Evolutionary conservation across 2,113 vertebrate species (phyloP).

Genomic region (Rhagologus leucostigma): DNA sequence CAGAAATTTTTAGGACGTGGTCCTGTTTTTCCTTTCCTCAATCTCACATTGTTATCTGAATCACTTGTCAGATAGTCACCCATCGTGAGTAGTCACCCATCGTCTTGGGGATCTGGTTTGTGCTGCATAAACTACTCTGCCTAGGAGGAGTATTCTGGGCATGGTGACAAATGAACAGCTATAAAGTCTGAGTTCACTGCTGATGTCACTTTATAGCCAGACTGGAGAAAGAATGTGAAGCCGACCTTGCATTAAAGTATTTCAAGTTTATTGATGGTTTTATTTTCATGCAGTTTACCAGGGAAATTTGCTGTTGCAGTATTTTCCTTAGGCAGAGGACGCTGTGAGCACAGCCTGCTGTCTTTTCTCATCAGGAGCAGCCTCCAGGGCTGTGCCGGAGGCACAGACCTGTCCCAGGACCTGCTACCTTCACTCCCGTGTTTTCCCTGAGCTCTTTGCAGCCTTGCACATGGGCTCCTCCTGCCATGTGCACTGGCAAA

Average conservation of each 20-base stretch:
- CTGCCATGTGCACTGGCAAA: not conserved
- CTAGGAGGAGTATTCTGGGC: not conserved
- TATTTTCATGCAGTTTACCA: not conserved
- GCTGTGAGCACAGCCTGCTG: not conserved
- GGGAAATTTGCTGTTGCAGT: not conserved
- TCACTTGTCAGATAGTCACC: not conserved
- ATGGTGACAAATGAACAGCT: not conserved
- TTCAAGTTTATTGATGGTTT: not conserved
- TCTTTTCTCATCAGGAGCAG: not conserved
- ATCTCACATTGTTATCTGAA: not conserved
- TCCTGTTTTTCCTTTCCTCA: not conserved
- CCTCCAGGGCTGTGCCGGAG: not conserved
- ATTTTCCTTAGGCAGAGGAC: not conserved
- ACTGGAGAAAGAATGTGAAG: not conserved
- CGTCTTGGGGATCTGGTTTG: not conserved
- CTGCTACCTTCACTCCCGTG: not conserved
- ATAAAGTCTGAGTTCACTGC: not conserved
- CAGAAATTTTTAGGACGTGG: not conserved
- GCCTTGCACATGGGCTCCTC: not conserved
- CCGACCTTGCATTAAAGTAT: not conserved
- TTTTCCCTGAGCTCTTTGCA: not conserved
- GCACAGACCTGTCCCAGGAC: not conserved
- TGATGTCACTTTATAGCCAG: not conserved
- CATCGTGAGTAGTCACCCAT: accelerated
- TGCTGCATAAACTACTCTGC: not conserved